Base-by-base conservation (phyloP, 2,113 vertebrate genomes). In the Tichodroma muraria region DNA sequence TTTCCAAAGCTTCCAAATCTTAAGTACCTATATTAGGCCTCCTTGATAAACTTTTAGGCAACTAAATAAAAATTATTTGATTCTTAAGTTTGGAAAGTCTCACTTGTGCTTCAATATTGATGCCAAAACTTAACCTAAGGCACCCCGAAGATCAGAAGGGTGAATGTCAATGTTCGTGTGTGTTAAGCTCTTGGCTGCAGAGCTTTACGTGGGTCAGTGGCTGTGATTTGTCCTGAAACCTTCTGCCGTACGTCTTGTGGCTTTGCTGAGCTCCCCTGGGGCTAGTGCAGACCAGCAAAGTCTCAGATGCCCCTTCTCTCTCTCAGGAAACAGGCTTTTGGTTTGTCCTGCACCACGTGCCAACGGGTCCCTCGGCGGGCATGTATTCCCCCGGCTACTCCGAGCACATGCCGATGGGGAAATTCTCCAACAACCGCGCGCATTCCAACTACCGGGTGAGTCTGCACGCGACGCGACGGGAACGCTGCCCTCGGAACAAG, bases 371-470 rank as follows among this genome's bases (percentile, higher is more conserved):
- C 38, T 99, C 99, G 0, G 98, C 97, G 8, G 99, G 99, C 11
- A 98, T 98, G 96, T 99, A 99, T 59, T 97, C 98, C 25, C 99
- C 99, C 0, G 99, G 99, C 81, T 98, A 97, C 79, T 98, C 99
- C 0, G 99, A 99, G 87, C 99, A 98, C 97, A 97, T 98, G 66
- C 99, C 99, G 0, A 98, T 99, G 98, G 99, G 99, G 63, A 98
- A 88, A 33, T 99, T 99, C 97, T 96, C 88, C 75, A 99, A 99
- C 98, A 99, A 99, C 97, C 98, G 99, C 15, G 99, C 99, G 0
- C 99, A 99, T 90, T 99, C 99, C 92, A 99, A 99, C 98, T 98
- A 98, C 97, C 98, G 99, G 95, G 99, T 99, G 93, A 98, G 99
- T 96, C 77, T 63, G 52, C 81, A n/a, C n/a, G n/a, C n/a, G n/a